Evolutionary conservation across 2,113 vertebrate species (phyloP).

Genomic region (Gila orcuttii): DNA sequence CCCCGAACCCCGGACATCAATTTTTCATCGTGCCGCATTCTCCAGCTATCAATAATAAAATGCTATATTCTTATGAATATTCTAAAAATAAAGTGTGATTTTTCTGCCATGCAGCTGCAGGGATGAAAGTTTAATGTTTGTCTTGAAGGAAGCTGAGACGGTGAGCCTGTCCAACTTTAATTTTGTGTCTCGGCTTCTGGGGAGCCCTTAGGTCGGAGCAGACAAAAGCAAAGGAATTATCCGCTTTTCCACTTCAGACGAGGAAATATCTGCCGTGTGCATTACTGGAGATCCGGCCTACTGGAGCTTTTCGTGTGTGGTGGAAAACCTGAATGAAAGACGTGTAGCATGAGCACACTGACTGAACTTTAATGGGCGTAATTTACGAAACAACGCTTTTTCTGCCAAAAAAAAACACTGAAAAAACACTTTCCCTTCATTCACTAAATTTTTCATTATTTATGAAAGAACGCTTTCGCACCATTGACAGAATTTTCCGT

Average conservation of each 20-base stretch:
- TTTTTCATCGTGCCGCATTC: conserved; percentile 78
- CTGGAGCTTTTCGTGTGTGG: background rate
- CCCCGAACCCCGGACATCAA: conserved; percentile 68
- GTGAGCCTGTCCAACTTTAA: background rate
- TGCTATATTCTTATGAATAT: conserved; percentile 77
- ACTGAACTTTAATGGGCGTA: no score
- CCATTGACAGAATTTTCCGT: no score
- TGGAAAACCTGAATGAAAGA: background rate
- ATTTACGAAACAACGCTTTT: no score
- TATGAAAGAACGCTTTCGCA: no score
- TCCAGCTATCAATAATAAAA: conserved; percentile 79
- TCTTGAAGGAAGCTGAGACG: conserved; percentile 34
- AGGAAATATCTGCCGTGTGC: background rate
- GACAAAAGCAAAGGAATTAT: conserved; percentile 6
- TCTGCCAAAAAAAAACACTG: no score
- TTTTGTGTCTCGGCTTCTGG: background rate
- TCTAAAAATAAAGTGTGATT: conserved; percentile 76
- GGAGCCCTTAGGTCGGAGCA: background rate
- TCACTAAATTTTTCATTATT: no score
- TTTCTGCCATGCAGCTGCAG: conserved; percentile 55
- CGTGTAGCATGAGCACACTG: no score
- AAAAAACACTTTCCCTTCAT: no score
- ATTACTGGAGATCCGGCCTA: background rate
- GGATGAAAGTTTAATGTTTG: conserved; percentile 71
- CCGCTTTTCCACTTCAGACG: background rate